These are phyloP conservation scores for Apteryx owenii DNA, from an alignment of 2,113 vertebrate species.

Conservation along the genomic window DNA sequence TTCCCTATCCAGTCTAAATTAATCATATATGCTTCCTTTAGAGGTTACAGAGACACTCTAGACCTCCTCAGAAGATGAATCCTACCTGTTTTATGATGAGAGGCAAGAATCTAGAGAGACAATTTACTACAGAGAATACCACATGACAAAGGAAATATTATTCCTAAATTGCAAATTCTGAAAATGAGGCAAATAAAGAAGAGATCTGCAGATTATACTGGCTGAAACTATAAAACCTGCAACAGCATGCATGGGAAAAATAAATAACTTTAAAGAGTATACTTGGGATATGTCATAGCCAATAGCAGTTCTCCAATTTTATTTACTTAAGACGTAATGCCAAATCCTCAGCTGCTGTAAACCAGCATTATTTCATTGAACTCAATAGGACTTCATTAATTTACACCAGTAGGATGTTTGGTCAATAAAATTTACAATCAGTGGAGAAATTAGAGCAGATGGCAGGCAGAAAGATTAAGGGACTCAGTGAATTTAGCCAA, in stretches of 20 bases:
- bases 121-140: neutral
- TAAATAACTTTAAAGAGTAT: neutral
- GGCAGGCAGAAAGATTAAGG: neutral
- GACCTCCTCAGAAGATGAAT: neutral
- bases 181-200: slow-evolving; percentile 25
- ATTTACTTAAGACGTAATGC: neutral
- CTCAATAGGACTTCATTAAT: slow-evolving; percentile 16
- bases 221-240: neutral
- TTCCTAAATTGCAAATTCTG: neutral
- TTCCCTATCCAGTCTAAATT: neutral
- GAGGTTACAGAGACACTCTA: neutral
- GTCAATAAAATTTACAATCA: slow-evolving; percentile 33
- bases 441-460: slow-evolving; percentile 1
- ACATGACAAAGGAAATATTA: neutral
- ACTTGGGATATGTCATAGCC: neutral
- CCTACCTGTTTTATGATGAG: neutral
- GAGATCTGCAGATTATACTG: neutral
- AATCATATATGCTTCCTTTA: neutral
- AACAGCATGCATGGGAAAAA: neutral
- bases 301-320: neutral
- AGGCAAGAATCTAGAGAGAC: neutral
- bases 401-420: neutral
- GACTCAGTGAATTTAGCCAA: neutral
- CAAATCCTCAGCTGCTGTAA: neutral
- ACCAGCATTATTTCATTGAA: slow-evolving; percentile 6